Conservation (phyloP, 2,797 vertebrate genomes). For the Brotogeris chrysoptera region DNA sequence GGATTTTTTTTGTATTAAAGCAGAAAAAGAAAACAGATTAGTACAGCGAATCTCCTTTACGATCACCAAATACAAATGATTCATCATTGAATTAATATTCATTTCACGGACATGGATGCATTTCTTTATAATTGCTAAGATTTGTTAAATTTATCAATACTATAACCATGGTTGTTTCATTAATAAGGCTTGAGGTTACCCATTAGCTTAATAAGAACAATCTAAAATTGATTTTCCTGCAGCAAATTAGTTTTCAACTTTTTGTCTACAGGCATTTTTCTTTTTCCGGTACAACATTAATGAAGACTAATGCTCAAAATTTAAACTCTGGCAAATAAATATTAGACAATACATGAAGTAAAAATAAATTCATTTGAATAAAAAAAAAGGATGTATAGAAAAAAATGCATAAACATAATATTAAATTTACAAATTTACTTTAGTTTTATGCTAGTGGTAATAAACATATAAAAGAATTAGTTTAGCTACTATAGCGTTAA, state of each 20-base stretch:
- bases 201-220: slow-evolving; percentile 34
- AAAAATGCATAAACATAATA: not conserved
- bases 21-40: not conserved
- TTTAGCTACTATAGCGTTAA: not conserved
- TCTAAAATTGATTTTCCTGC: slow-evolving; percentile 29
- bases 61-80: not conserved
- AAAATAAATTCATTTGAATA: not conserved
- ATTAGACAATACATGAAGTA: not conserved
- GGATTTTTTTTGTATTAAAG: not conserved
- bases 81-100: slow-evolving; percentile 15
- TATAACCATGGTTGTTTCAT: slow-evolving; percentile 24
- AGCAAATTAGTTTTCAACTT: slow-evolving; percentile 33
- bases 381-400: no score
- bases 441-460: not conserved
- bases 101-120: not conserved
- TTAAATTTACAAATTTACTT: not conserved
- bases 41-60: not conserved
- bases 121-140: slow-evolving; percentile 41
- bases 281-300: not conserved
- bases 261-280: slow-evolving; percentile 29
- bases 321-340: not conserved
- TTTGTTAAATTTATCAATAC: slow-evolving; percentile 45
- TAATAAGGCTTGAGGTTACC: slow-evolving; percentile 24
- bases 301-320: slow-evolving; percentile 23
- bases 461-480: not conserved